A percentile compares a stretch with the other conserved stretches of the same genome.
These are phyloP conservation scores for Pyrocoelia pectoralis DNA, from an alignment of 2,888 invertebrate species.

Conservation along the genomic window DNA sequence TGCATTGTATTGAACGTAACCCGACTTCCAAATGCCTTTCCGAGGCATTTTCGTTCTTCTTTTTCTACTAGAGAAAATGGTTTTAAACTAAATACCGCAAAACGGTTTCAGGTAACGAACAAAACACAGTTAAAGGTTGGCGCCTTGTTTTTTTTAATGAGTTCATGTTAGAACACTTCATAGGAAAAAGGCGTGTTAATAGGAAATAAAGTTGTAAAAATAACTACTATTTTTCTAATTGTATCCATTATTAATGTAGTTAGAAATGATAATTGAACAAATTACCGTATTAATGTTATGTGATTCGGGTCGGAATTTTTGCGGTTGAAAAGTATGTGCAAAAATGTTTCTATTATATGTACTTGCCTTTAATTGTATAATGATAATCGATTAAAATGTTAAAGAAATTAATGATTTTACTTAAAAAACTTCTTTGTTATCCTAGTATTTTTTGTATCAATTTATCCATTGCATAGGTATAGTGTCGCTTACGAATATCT, in stretches of 20 bases:
- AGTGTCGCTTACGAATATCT: no score
- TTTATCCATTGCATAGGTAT: no score
- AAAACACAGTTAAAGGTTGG: slow-evolving; percentile 9
- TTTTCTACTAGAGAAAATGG: background rate
- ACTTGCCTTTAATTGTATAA: no score
- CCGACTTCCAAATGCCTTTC: slow-evolving; percentile 29
- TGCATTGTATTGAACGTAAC: slow-evolving; percentile 29
- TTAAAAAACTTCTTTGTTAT: no score
- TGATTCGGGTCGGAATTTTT: no score
- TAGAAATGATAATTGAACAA: background rate
- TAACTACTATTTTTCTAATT: background rate
- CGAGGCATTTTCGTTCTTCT: slow-evolving; percentile 15
- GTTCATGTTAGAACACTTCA: slow-evolving; percentile 8
- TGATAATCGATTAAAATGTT: no score
- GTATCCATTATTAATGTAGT: background rate
- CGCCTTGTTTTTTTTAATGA: slow-evolving; percentile 15
- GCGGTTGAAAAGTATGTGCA: no score
- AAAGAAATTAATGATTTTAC: no score
- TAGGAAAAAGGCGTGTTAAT: slow-evolving; percentile 19
- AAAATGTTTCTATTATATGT: no score
- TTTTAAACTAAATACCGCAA: slow-evolving; percentile 3
- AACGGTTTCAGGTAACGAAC: slow-evolving; percentile 11
- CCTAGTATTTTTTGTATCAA: no score
- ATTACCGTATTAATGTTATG: no score
- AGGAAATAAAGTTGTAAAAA: slow-evolving; percentile 10